Percentiles rank a stretch among this genome's conserved stretches.
These are phyloP conservation scores for Nyctereutes procyonoides DNA, from an alignment of 2,113 vertebrate genomes.

Conservation along the genomic window DNA sequence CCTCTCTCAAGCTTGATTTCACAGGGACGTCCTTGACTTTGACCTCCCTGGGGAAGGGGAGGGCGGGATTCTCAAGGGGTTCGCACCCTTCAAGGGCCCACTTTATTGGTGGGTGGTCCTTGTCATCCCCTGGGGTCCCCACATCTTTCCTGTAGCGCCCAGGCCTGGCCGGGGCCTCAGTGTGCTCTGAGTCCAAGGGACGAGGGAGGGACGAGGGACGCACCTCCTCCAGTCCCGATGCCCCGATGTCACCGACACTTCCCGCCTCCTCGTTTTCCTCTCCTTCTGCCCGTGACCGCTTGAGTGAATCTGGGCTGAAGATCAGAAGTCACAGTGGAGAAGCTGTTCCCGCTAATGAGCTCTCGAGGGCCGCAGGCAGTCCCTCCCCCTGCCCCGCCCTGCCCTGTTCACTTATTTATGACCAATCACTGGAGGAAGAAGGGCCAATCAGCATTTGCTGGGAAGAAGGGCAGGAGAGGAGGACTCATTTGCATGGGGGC, in stretches of 20 bases:
- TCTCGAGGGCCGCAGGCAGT: constrained; percentile 85
- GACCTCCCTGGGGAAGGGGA: neutral
- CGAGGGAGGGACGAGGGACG: no score
- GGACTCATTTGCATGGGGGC: neutral
- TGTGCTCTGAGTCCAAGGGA: neutral
- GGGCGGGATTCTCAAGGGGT: neutral
- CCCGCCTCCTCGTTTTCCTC: neutral
- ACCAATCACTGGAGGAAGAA: neutral
- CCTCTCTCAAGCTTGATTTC: neutral
- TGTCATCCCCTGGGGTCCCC: neutral
- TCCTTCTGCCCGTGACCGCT: constrained; percentile 30
- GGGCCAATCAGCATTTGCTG: neutral
- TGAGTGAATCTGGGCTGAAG: constrained; percentile 70
- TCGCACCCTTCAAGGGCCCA: neutral
- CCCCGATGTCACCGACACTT: neutral
- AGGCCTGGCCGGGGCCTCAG: neutral
- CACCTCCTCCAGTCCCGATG: neutral
- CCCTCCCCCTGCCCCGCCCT: constrained; percentile 44
- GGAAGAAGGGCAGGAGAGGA: neutral
- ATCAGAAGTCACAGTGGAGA: constrained; percentile 76
- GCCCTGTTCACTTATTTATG: constrained; percentile 50
- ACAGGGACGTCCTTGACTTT: neutral
- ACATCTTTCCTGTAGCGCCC: neutral
- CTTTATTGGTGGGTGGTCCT: neutral
- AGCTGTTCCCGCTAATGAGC: constrained; percentile 88